Percentiles rank a stretch among this genome's conserved stretches.
phyloP scores from a whole-genome alignment of 2,113 vertebrate genomes.

The Tenrec ecaudatus region DNA sequence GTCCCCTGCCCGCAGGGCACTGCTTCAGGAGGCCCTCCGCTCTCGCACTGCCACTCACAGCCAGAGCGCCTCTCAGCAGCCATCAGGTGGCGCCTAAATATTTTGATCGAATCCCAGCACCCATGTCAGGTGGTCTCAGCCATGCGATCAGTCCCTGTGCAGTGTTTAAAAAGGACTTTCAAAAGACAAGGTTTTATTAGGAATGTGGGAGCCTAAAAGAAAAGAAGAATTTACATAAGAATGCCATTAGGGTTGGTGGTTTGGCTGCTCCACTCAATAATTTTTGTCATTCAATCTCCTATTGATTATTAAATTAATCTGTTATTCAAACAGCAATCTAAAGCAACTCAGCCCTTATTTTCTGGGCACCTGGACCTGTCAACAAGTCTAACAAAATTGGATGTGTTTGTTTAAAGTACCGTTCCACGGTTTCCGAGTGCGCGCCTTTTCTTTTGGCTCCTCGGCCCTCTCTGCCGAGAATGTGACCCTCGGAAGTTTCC shows the following conservation, averaged over 20 bases:
- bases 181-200: slow-evolving; percentile 90
- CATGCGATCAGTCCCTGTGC: slow-evolving; percentile 72
- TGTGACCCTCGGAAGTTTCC: slow-evolving; percentile 26
- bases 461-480: slow-evolving; percentile 37
- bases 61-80: slow-evolving; percentile 83
- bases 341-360: slow-evolving; percentile 86
- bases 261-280: slow-evolving; percentile 85
- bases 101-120: slow-evolving; percentile 76
- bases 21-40: slow-evolving; percentile 69
- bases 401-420: slow-evolving; percentile 63
- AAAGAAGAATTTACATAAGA: slow-evolving; percentile 90
- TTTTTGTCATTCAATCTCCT: slow-evolving; percentile 88
- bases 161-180: slow-evolving; percentile 84
- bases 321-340: slow-evolving; percentile 86
- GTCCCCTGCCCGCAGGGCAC: slow-evolving; percentile 84
- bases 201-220: slow-evolving; percentile 90
- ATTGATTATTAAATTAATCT: slow-evolving; percentile 91
- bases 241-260: slow-evolving; percentile 88
- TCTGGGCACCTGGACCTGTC: slow-evolving; percentile 84
- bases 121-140: slow-evolving; percentile 55
- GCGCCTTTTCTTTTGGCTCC: slow-evolving; percentile 59
- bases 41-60: slow-evolving; percentile 75
- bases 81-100: slow-evolving; percentile 73
- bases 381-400: slow-evolving; percentile 82
- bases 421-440: slow-evolving; percentile 82